phyloP scores from a whole-genome alignment of 1,140 invertebrate genomes.

The Drosophila asahinai region DNA sequence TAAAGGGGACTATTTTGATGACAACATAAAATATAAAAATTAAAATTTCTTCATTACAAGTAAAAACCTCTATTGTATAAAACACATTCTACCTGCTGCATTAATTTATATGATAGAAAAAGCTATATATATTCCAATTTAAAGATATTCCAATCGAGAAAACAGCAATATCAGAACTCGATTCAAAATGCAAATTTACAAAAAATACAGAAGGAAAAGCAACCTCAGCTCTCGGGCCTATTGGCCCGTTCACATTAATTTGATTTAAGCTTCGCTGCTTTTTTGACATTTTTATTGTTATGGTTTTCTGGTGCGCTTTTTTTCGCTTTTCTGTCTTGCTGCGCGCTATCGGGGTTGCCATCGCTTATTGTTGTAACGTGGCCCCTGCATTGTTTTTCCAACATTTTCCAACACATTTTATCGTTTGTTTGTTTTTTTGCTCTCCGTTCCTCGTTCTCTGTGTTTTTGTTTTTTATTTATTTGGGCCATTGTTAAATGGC shows the following conservation, averaged over 20 bases:
- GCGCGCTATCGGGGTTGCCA: constrained; percentile 57
- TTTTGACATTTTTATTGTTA: constrained; percentile 69
- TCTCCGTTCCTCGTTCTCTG: constrained; percentile 20
- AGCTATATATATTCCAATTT: background rate
- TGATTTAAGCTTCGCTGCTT: constrained; percentile 64
- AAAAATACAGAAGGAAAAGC: constrained; percentile 7
- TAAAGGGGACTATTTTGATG: background rate
- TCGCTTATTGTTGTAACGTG: constrained; percentile 60
- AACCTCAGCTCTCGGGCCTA: constrained; percentile 23
- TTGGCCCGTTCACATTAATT: constrained; percentile 60
- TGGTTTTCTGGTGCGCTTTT: constrained; percentile 48
- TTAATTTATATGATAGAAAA: too few species aligned
- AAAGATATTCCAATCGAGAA: background rate
- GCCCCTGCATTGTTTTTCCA: constrained; percentile 68
- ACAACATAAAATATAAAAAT: too few species aligned
- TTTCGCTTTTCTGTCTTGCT: constrained; percentile 40
- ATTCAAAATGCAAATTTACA: constrained; percentile 9
- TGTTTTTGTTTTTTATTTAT: constrained; percentile 70
- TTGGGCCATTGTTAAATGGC: constrained; percentile 78
- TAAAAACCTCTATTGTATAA: too few species aligned
- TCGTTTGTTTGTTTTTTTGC: constrained; percentile 42
- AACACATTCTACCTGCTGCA: too few species aligned
- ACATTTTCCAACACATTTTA: constrained; percentile 73
- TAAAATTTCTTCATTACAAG: too few species aligned
- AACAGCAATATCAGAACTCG: background rate